A percentile compares a stretch with the other conserved stretches of the same genome.
Conservation (phyloP, 2,797 vertebrate species). For the Phrynocephalus forsythii region DNA sequence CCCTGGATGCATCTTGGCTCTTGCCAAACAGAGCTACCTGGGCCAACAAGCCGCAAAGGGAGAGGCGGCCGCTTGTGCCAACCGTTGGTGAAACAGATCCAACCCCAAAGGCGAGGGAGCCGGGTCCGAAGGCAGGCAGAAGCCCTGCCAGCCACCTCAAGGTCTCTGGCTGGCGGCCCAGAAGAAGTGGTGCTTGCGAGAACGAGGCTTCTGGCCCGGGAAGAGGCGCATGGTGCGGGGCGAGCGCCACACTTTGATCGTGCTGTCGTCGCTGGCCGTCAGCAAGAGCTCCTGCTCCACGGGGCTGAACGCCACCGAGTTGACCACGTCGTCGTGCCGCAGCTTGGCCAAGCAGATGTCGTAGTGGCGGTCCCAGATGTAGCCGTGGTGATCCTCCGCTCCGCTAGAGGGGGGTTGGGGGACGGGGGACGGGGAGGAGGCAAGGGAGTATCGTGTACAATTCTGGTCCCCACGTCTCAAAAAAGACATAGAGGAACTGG, state of each 20-base stretch:
- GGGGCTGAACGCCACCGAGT: constrained; percentile 96
- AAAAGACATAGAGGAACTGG: too few relatives aligned
- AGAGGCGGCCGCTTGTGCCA: too few relatives aligned
- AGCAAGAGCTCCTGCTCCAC: constrained; percentile 95
- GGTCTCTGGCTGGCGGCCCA: constrained; percentile 83
- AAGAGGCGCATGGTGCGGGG: constrained; percentile 82
- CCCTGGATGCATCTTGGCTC: not conserved
- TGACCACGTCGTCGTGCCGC: constrained; percentile 93
- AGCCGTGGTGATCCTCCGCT: constrained; percentile 95
- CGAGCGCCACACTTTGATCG: constrained; percentile 97
- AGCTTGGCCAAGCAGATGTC: constrained; percentile 95
- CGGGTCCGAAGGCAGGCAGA: not conserved
- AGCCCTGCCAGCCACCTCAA: constrained; percentile 57
- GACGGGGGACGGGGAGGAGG: too few relatives aligned
- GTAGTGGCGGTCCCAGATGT: constrained; percentile 99
- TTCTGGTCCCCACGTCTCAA: too few relatives aligned
- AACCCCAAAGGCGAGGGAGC: not conserved
- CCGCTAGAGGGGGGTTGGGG: constrained; percentile 75
- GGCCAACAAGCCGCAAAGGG: too few relatives aligned
- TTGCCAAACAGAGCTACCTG: too few relatives aligned
- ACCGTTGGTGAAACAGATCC: too few relatives aligned
- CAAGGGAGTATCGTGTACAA: too few relatives aligned
- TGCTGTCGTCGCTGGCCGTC: constrained; percentile 92
- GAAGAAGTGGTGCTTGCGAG: constrained; percentile 79
- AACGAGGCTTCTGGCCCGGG: constrained; percentile 68